Evolutionary conservation across 1,140 invertebrate genomes (phyloP).

Genomic region (Lanistes nyassanus): DNA sequence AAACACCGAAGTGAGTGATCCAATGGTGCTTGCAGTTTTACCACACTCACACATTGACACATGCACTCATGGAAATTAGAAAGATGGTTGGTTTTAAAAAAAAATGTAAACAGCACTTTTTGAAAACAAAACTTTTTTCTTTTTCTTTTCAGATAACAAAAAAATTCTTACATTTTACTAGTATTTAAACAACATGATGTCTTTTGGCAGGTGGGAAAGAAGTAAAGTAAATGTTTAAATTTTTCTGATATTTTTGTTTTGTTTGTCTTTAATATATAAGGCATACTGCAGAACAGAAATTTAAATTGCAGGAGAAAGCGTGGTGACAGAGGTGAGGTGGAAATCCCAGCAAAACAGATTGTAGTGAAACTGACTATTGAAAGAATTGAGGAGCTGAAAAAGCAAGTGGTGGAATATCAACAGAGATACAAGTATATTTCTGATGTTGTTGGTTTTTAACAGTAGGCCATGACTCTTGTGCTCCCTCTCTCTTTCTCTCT

Average conservation of each 20-base stretch:
- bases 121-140: not conserved
- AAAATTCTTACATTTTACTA: too few species aligned
- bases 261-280: not conserved
- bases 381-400: conserved; percentile 80
- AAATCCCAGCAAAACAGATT: conserved; percentile 84
- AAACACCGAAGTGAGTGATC: conserved; percentile 78
- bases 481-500: too few species aligned
- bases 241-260: not conserved
- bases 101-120: not conserved
- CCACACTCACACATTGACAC: too few species aligned
- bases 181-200: too few species aligned
- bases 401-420: conserved; percentile 76
- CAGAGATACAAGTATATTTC: conserved; percentile 72
- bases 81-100: not conserved
- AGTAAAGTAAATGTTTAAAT: not conserved
- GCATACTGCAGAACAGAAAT: not conserved
- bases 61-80: too few species aligned
- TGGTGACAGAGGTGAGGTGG: conserved; percentile 71
- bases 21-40: too few species aligned
- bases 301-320: conserved; percentile 75
- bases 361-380: conserved; percentile 82
- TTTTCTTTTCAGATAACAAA: not conserved
- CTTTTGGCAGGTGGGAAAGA: not conserved
- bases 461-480: too few species aligned
- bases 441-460: not conserved